A percentile compares a stretch with the other conserved stretches of the same genome.
phyloP scores from a whole-genome alignment of 2,797 vertebrate genomes.

The Borostomias antarcticus region DNA sequence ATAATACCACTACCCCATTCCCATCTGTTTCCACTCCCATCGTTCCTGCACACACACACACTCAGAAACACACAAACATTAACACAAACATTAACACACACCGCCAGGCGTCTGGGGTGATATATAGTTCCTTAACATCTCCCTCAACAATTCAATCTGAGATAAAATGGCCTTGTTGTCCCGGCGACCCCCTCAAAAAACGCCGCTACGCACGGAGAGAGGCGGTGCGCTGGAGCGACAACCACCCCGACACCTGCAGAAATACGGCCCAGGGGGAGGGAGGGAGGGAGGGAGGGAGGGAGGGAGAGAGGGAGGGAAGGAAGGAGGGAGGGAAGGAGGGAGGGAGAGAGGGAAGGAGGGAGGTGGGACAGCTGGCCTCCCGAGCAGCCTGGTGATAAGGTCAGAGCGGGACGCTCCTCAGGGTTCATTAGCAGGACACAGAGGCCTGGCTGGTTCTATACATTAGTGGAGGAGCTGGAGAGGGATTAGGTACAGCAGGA shows the following conservation, averaged over 20 bases:
- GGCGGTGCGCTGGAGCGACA: slow-evolving; percentile 48
- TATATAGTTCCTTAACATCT: slow-evolving; percentile 72
- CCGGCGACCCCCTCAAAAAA: slow-evolving; percentile 43
- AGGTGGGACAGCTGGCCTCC: background rate
- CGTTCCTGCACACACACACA: slow-evolving; percentile 27
- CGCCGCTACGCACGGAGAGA: slow-evolving; percentile 21
- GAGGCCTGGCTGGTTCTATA: too few species aligned
- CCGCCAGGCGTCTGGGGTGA: slow-evolving; percentile 61
- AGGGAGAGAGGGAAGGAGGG: background rate
- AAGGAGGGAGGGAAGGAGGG: background rate
- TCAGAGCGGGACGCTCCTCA: too few species aligned
- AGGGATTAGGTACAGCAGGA: too few species aligned
- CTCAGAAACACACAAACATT: background rate
- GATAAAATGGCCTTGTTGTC: slow-evolving; percentile 66
- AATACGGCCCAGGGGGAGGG: slow-evolving; percentile 44
- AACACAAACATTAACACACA: background rate
- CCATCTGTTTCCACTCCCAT: slow-evolving; percentile 38
- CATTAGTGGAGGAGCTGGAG: too few species aligned
- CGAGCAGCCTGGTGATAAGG: too few species aligned
- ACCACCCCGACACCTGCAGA: slow-evolving; percentile 65
- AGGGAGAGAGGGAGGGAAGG: background rate
- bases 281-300: background rate
- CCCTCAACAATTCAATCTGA: slow-evolving; percentile 76
- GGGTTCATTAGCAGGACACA: background rate
- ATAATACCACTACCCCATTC: slow-evolving; percentile 41